These are phyloP conservation scores for Eidolon dupreanum DNA, from an alignment of 2,797 vertebrate species.

Conservation along the genomic window DNA sequence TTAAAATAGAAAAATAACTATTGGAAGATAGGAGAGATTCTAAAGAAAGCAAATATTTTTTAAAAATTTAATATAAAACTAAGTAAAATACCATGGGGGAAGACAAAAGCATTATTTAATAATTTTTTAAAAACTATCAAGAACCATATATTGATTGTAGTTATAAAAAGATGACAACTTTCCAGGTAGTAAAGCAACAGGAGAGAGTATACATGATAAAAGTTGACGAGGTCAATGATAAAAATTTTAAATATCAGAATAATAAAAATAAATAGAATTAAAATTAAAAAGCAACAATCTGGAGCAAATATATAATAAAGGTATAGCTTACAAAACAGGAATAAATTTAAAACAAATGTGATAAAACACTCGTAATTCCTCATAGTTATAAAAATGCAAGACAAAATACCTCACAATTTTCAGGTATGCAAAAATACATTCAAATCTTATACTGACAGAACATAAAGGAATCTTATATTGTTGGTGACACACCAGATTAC, in stretches of 20 bases:
- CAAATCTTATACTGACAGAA: background rate
- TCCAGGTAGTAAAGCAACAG: background rate
- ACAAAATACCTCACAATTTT: constrained; percentile 22
- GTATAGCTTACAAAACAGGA: background rate
- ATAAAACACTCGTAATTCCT: background rate
- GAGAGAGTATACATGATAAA: background rate
- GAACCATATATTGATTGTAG: background rate
- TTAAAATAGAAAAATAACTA: constrained; percentile 12
- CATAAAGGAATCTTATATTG: background rate
- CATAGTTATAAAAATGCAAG: background rate
- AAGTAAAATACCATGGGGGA: background rate
- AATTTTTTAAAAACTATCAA: background rate
- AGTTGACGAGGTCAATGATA: background rate
- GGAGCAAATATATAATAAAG: background rate
- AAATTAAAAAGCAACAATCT: constrained; percentile 33
- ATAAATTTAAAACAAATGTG: constrained; percentile 9
- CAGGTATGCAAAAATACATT: background rate
- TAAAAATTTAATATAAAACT: background rate
- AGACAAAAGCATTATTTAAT: background rate
- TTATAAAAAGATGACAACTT: constrained; percentile 14
- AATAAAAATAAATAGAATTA: constrained; percentile 24
- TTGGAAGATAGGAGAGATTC: background rate
- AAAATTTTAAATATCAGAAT: background rate
- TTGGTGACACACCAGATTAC: background rate
- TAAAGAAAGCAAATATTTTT: background rate